Conservation (phyloP, 2,797 vertebrate genomes). For the Gymnopithys bicolor region DNA sequence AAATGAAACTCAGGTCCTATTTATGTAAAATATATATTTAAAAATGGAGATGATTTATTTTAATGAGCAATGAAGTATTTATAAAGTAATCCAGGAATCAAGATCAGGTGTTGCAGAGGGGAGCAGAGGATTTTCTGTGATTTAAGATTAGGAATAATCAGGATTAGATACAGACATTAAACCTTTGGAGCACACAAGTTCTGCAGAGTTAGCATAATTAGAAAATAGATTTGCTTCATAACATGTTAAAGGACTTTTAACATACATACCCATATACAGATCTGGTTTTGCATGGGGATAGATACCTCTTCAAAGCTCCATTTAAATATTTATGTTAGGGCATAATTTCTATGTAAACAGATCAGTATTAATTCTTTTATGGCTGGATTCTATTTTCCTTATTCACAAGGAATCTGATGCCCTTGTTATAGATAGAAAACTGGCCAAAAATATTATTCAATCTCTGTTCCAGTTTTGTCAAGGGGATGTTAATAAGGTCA, state of each 20-base stretch:
- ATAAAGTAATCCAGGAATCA: constrained; percentile 32
- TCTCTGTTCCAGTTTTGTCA: background rate
- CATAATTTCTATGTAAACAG: background rate
- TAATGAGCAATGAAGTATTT: constrained; percentile 47
- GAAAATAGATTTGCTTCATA: background rate
- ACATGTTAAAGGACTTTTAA: background rate
- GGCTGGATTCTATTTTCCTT: background rate
- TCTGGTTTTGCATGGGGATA: background rate
- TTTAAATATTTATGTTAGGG: background rate
- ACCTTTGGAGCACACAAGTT: background rate
- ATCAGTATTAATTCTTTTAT: background rate
- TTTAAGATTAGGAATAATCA: constrained; percentile 59
- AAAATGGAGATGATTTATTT: background rate
- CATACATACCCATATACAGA: background rate
- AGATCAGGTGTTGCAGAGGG: constrained; percentile 30
- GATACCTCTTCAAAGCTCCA: background rate
- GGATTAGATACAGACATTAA: constrained; percentile 33
- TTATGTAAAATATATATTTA: background rate
- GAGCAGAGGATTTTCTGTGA: constrained; percentile 28
- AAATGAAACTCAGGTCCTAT: background rate
- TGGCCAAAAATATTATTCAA: background rate
- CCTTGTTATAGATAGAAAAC: background rate
- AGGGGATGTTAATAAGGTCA: background rate
- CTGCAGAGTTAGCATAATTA: background rate
- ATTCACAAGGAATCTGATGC: background rate